Conservation (phyloP, 2,888 invertebrate genomes). For the Pimpla rufipes region DNA sequence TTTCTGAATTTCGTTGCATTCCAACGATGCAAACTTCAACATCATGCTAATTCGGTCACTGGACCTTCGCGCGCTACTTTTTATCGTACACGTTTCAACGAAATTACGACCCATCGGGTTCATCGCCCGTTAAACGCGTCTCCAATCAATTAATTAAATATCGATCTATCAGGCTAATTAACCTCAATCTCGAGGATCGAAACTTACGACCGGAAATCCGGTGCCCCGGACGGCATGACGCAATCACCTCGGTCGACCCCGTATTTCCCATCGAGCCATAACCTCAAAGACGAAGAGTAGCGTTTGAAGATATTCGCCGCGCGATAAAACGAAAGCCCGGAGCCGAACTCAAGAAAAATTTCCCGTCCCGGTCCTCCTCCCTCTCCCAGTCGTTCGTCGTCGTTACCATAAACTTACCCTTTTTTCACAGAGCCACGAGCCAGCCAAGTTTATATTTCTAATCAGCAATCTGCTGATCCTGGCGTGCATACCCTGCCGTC, state of each 20-base stretch:
- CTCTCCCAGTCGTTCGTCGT: background rate
- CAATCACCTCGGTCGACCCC: too few relatives aligned
- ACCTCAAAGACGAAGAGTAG: background rate
- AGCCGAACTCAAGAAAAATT: background rate
- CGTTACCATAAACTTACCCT: too few relatives aligned
- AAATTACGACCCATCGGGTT: too few relatives aligned
- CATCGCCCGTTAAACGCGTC: too few relatives aligned
- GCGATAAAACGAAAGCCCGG: background rate
- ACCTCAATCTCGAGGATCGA: background rate
- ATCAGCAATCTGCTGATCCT: conserved; percentile 96
- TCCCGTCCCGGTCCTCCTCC: background rate
- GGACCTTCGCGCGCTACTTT: too few relatives aligned
- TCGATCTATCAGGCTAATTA: too few relatives aligned
- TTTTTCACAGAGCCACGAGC: conserved; percentile 94
- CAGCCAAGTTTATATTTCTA: conserved; percentile 97
- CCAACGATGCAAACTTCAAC: too few relatives aligned
- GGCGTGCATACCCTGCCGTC: conserved; percentile 95
- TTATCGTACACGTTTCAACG: too few relatives aligned
- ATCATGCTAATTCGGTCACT: too few relatives aligned
- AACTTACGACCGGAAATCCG: background rate
- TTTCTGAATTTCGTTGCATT: too few relatives aligned
- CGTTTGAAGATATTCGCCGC: background rate
- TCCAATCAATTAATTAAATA: too few relatives aligned
- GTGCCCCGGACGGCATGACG: too few relatives aligned
- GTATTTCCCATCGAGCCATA: background rate